These are phyloP conservation scores for Nemopilema nomurai DNA, from an alignment of 30 jellyfish, hydroid and myxozoan species.

Conservation along the genomic window DNA sequence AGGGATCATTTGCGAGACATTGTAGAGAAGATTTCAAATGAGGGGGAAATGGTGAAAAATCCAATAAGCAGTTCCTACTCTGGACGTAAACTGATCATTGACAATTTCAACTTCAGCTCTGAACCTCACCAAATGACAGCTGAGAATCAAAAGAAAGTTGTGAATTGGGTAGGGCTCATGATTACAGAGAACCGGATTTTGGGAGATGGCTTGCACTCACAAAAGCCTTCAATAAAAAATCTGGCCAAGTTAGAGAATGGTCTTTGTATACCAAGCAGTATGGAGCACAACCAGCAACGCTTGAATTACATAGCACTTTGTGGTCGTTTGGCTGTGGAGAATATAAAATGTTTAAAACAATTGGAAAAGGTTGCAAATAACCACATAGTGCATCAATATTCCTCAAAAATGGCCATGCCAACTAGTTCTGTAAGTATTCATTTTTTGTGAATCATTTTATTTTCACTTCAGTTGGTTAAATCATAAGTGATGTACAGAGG, in stretches of 20 bases:
- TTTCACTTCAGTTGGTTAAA: neutral
- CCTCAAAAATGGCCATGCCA: conserved; percentile 13
- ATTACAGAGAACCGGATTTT: conserved; percentile 19
- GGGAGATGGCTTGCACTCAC: conserved; percentile 15
- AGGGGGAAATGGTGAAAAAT: conserved; percentile 1
- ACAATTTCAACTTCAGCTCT: conserved; percentile 26
- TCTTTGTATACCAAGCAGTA: conserved; percentile 3
- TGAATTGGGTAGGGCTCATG: conserved; percentile 28
- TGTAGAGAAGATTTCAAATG: neutral
- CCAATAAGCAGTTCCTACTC: conserved; percentile 1
- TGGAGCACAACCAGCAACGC: conserved; percentile 19
- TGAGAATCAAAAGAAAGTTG: conserved; percentile 20
- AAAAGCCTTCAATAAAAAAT: neutral
- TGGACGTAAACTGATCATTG: conserved; percentile 18
- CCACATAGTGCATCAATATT: conserved; percentile 32
- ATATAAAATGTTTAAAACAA: conserved; percentile 8
- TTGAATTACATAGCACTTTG: conserved; percentile 12
- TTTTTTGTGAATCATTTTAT: conserved; percentile 3
- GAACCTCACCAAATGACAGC: conserved; percentile 30
- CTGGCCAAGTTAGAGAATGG: conserved; percentile 10
- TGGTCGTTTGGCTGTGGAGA: conserved; percentile 24
- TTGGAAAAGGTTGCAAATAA: conserved; percentile 23
- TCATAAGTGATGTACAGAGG: neutral
- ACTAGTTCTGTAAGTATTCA: too few relatives aligned
- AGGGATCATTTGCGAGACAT: conserved; percentile 3